Evolutionary conservation across 2,113 vertebrate species (phyloP).

Genomic region (Craseonycteris thonglongyai): DNA sequence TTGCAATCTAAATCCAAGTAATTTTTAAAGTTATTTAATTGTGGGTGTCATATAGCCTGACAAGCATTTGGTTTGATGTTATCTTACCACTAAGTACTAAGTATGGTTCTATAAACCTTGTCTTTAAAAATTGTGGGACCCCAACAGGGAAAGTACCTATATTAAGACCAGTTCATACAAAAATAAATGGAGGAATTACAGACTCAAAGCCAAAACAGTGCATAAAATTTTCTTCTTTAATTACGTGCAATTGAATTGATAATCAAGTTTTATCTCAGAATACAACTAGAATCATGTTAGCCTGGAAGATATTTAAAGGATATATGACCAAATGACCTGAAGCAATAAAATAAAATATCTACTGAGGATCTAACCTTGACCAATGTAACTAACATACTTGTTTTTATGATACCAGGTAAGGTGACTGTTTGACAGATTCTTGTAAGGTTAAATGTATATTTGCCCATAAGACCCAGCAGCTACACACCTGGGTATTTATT

Average conservation of each 20-base stretch:
- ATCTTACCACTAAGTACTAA: background rate
- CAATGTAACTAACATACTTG: background rate
- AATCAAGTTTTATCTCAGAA: background rate
- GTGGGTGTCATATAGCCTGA: background rate
- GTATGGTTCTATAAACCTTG: background rate
- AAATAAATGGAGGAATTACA: background rate
- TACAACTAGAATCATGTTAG: background rate
- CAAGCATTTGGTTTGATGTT: background rate
- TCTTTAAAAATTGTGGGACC: background rate
- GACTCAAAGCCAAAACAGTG: background rate
- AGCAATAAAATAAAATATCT: background rate
- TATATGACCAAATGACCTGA: background rate
- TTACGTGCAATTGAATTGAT: background rate
- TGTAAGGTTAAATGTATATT: background rate
- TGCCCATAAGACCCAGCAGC: background rate
- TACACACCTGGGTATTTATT: background rate
- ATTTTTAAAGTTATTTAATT: background rate
- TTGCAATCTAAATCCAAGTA: background rate
- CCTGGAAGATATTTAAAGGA: background rate
- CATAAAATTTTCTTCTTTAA: background rate
- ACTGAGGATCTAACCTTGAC: background rate
- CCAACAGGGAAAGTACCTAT: background rate
- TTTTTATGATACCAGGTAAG: background rate
- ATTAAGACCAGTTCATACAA: background rate
- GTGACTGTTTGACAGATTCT: background rate